phyloP scores from a whole-genome alignment of 2,888 invertebrate genomes.

The Philhelius pedissequus region DNA sequence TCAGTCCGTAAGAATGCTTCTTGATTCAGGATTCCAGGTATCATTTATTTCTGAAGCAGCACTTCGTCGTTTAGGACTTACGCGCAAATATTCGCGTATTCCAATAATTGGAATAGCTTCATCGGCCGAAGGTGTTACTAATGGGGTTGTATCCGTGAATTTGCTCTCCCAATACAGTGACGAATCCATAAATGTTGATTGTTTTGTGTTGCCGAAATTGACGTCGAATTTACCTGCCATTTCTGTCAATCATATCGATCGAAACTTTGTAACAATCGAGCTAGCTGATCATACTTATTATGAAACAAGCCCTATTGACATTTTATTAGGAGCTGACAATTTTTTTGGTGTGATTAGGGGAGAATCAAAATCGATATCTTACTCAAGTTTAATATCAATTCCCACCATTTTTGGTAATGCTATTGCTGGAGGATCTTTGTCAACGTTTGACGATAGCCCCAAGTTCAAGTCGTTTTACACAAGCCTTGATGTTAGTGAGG shows the following conservation, averaged over 20 bases:
- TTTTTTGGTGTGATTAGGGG: background rate
- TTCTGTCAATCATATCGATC: background rate
- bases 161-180: too few relatives aligned
- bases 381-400: background rate
- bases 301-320: background rate
- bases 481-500: background rate
- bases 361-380: background rate
- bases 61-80: too few relatives aligned
- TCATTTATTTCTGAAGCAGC: background rate
- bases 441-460: background rate
- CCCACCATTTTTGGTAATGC: background rate
- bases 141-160: too few relatives aligned
- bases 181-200: too few relatives aligned
- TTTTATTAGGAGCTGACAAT: background rate
- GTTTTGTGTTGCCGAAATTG: too few relatives aligned
- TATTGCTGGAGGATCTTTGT: background rate
- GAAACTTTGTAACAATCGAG: background rate
- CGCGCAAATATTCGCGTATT: too few relatives aligned
- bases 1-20: background rate
- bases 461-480: background rate
- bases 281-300: background rate
- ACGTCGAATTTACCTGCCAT: background rate
- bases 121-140: too few relatives aligned
- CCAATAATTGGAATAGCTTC: too few relatives aligned
- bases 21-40: constrained; percentile 1